Percentiles rank a stretch among this genome's conserved stretches.
These are phyloP conservation scores for Bufotes viridis DNA, from an alignment of 2,797 vertebrate species.

Conservation along the genomic window DNA sequence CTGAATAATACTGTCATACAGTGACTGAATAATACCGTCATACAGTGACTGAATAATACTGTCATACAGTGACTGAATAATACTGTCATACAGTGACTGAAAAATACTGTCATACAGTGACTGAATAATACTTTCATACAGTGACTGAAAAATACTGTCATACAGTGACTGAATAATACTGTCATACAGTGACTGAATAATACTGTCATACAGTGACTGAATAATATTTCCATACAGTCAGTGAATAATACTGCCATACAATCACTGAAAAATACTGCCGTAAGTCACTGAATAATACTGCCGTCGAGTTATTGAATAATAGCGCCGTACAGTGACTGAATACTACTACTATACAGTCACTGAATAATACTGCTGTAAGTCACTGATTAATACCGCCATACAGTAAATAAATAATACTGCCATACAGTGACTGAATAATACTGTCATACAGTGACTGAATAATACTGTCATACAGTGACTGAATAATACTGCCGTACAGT, in stretches of 20 bases:
- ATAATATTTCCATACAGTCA: too few relatives aligned
- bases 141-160: too few relatives aligned
- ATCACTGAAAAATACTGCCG: background rate
- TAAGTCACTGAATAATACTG: background rate
- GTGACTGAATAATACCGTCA: background rate
- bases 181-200: too few relatives aligned
- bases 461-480: too few relatives aligned
- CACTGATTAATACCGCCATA: background rate
- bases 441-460: too few relatives aligned
- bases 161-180: too few relatives aligned
- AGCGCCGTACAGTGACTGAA: background rate
- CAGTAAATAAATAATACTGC: background rate
- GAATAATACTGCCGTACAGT: too few relatives aligned
- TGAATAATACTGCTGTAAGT: background rate
- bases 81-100: background rate
- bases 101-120: background rate
- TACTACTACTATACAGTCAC: background rate
- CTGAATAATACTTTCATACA: too few relatives aligned
- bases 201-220: too few relatives aligned
- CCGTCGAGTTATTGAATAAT: background rate
- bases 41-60: background rate
- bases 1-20: too few relatives aligned
- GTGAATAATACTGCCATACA: too few relatives aligned
- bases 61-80: background rate
- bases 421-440: background rate